Evolutionary conservation across 2,888 invertebrate genomes (phyloP).

Genomic region (Nebria brevicollis): DNA sequence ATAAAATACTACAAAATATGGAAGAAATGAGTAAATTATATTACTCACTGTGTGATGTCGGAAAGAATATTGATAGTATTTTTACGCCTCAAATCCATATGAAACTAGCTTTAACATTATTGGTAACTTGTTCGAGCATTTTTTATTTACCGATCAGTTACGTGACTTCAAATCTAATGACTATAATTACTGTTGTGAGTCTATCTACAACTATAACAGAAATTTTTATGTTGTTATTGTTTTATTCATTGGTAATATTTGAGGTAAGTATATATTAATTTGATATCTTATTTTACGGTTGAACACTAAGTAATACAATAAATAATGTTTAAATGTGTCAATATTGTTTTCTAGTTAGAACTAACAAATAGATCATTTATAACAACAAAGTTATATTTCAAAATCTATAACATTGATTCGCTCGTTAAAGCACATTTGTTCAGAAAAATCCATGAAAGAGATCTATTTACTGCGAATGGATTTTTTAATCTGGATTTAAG

Average conservation of each 20-base stretch:
- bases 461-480: background rate
- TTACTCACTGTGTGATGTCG: background rate
- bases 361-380: too few species aligned
- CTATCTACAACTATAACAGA: constrained; percentile 1
- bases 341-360: too few species aligned
- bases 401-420: too few species aligned
- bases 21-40: background rate
- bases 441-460: background rate
- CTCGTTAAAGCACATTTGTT: too few species aligned
- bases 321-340: too few species aligned
- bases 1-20: background rate
- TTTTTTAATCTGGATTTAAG: too few species aligned
- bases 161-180: background rate
- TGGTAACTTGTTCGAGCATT: background rate
- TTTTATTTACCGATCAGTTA: constrained; percentile 9
- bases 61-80: constrained; percentile 13
- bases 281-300: too few species aligned
- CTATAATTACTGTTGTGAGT: constrained; percentile 12
- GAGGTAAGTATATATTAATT: constrained; percentile 3
- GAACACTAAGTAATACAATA: too few species aligned
- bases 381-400: too few species aligned
- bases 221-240: constrained; percentile 8
- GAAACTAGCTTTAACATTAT: constrained; percentile 9
- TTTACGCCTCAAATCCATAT: constrained; percentile 18
- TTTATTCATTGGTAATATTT: constrained; percentile 4